phyloP scores from a whole-genome alignment of 1,140 invertebrate genomes.

The Drosophila sproati region DNA sequence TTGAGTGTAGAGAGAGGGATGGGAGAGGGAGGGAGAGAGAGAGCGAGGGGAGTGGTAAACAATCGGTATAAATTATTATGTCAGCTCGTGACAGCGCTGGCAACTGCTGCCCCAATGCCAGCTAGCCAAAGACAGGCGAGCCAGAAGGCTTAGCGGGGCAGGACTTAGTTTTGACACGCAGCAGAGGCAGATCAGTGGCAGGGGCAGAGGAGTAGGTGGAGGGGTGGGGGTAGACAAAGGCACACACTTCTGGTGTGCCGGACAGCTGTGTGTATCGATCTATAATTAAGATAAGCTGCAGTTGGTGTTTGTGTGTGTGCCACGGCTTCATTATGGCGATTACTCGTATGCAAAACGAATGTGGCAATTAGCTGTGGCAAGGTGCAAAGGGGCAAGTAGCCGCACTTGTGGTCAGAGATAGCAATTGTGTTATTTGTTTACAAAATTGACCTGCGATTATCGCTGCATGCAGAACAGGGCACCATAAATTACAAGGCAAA shows the following conservation, averaged over 20 bases:
- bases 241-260: conserved; percentile 21
- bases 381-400: not conserved
- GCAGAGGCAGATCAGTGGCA: conserved; percentile 6
- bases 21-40: not conserved
- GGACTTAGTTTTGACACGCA: conserved; percentile 74
- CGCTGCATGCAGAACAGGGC: conserved; percentile 56
- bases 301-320: conserved; percentile 36
- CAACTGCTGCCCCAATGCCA: conserved; percentile 13
- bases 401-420: conserved; percentile 68
- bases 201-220: not conserved
- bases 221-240: conserved; percentile 15
- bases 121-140: conserved; percentile 20
- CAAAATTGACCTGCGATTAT: conserved; percentile 79
- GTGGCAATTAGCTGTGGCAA: too few species aligned
- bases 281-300: conserved; percentile 74
- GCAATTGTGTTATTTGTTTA: conserved; percentile 73
- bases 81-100: conserved; percentile 53
- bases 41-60: conserved; percentile 8
- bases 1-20: not conserved
- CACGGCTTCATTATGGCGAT: conserved; percentile 64
- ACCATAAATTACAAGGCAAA: conserved; percentile 62
- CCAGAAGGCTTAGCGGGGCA: conserved; percentile 30
- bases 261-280: conserved; percentile 61
- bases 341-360: conserved; percentile 23
- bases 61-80: conserved; percentile 77